Evolutionary conservation across 2,888 invertebrate species (phyloP).

Genomic region (Lysandra coridon): DNA sequence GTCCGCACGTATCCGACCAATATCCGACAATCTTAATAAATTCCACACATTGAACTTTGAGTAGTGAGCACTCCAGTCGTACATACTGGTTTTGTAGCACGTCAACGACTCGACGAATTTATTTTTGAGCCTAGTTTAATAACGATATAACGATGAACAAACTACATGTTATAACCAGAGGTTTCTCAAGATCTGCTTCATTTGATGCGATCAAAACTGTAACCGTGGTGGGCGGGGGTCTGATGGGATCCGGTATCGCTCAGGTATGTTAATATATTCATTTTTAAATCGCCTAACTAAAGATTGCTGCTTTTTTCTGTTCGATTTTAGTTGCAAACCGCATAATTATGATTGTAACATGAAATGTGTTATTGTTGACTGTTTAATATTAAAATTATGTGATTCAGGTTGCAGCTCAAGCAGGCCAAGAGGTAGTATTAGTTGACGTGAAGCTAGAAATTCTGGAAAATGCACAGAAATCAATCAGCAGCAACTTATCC

Average conservation of each 20-base stretch:
- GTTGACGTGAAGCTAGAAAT: conserved; percentile 88
- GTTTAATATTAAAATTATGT: neutral
- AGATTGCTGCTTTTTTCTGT: neutral
- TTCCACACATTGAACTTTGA: conserved; percentile 18
- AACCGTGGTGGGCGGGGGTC: conserved; percentile 91
- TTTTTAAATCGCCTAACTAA: neutral
- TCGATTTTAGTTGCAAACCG: neutral
- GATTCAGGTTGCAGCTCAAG: conserved; percentile 88
- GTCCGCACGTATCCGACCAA: neutral
- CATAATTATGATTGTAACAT: neutral
- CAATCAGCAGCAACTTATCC: conserved; percentile 85
- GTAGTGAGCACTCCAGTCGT: neutral
- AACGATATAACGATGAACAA: conserved; percentile 53
- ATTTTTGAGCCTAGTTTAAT: neutral
- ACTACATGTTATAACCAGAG: conserved; percentile 59
- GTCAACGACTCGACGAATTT: neutral
- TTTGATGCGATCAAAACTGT: conserved; percentile 86
- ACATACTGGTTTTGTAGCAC: neutral
- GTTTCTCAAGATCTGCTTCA: conserved; percentile 63
- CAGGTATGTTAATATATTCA: conserved; percentile 80
- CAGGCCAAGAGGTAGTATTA: conserved; percentile 89
- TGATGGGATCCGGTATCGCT: conserved; percentile 95
- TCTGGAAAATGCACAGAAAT: conserved; percentile 85
- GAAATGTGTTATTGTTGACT: neutral
- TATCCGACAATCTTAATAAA: neutral